Evolutionary conservation across 2,888 invertebrate genomes (phyloP).

Genomic region (Nomada fucata): DNA sequence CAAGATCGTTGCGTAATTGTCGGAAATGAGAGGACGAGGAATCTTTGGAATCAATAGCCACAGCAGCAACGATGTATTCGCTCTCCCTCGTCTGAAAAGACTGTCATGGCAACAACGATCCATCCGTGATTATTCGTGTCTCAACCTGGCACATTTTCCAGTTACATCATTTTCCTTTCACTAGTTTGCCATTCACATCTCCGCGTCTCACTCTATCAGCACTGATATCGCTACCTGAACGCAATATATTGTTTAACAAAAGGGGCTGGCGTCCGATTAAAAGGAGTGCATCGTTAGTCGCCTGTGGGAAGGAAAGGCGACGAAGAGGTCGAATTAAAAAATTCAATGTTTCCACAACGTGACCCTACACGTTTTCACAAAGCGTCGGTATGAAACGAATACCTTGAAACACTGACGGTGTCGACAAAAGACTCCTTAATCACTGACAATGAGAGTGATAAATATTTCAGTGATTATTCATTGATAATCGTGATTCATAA

Average conservation of each 20-base stretch:
- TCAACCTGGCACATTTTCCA: slow-evolving; percentile 31
- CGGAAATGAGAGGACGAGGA: slow-evolving; percentile 42
- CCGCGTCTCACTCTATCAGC: background rate
- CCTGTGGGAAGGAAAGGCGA: background rate
- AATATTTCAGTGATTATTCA: slow-evolving; percentile 40
- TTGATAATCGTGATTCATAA: background rate
- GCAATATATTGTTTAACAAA: slow-evolving; percentile 7
- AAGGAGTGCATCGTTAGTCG: background rate
- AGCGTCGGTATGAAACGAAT: slow-evolving; percentile 30
- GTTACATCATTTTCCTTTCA: slow-evolving; percentile 29
- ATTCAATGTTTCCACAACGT: slow-evolving; percentile 6
- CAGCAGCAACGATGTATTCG: slow-evolving; percentile 56
- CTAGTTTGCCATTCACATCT: background rate
- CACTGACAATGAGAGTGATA: slow-evolving; percentile 57
- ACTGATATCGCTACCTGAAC: background rate
- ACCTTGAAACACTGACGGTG: slow-evolving; percentile 38
- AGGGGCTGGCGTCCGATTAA: background rate
- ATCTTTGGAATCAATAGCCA: slow-evolving; percentile 62
- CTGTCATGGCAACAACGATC: slow-evolving; percentile 76
- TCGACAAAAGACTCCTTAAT: slow-evolving; percentile 63
- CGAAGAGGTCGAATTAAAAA: slow-evolving; percentile 27
- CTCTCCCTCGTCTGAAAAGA: slow-evolving; percentile 60
- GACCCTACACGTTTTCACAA: background rate
- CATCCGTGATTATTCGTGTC: slow-evolving; percentile 61
- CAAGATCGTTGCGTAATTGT: slow-evolving; percentile 50